Conservation (phyloP, 1,140 invertebrate species). For the Ruditapes philippinarum region DNA sequence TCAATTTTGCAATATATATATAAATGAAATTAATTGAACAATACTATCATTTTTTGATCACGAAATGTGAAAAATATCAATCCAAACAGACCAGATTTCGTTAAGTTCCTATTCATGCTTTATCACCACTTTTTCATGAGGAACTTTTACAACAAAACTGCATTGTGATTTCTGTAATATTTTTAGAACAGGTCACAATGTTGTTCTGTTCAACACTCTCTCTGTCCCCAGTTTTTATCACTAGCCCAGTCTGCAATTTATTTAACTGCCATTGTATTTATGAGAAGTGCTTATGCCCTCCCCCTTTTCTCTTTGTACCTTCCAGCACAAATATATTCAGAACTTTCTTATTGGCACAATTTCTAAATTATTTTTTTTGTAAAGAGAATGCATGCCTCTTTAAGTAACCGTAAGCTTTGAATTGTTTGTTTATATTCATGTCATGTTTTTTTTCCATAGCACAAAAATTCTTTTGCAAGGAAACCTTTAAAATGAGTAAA, state of each 20-base stretch:
- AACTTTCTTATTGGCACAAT: background rate
- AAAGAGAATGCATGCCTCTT: background rate
- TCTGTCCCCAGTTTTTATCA: background rate
- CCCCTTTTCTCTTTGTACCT: background rate
- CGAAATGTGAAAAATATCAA: background rate
- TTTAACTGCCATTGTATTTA: slow-evolving; percentile 18
- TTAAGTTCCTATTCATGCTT: too few species aligned
- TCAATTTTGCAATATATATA: slow-evolving; percentile 1
- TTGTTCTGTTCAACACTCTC: background rate
- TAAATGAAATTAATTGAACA: background rate
- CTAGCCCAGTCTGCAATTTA: background rate
- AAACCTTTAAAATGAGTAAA: too few species aligned
- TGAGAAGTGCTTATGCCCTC: background rate
- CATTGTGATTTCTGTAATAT: too few species aligned
- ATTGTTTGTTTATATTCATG: background rate
- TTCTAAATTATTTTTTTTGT: background rate
- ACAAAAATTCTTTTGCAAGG: too few species aligned
- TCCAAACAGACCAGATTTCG: background rate
- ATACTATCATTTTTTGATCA: slow-evolving; percentile 1
- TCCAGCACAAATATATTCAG: background rate
- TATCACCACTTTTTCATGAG: too few species aligned
- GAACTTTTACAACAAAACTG: too few species aligned
- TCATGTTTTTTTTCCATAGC: background rate
- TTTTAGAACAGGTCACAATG: too few species aligned
- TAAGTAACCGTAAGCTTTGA: background rate